Percentiles rank a stretch among this genome's conserved stretches.
phyloP scores from a whole-genome alignment of 2,888 invertebrate genomes.

The Hypolimnas misippus region DNA sequence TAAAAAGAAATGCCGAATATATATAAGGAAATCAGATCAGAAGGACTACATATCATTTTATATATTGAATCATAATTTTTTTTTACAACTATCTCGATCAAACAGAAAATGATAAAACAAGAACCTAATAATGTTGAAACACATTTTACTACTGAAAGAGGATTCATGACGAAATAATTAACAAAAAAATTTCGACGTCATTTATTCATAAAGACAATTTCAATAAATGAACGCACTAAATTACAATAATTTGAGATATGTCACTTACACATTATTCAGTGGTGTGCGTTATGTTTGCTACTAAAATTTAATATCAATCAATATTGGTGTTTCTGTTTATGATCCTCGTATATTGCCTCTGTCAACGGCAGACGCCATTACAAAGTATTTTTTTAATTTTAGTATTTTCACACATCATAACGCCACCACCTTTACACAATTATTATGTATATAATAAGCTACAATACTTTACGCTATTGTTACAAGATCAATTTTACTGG shows the following conservation, averaged over 20 bases:
- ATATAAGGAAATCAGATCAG: too few species aligned
- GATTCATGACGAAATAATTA: constrained; percentile 7
- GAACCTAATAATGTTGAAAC: too few species aligned
- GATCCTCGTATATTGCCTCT: constrained; percentile 1
- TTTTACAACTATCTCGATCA: too few species aligned
- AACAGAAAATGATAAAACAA: too few species aligned
- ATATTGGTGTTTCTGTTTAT: constrained; percentile 50
- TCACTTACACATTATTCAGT: constrained; percentile 75
- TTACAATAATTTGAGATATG: constrained; percentile 83
- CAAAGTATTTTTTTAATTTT: constrained; percentile 13
- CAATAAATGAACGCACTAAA: constrained; percentile 82
- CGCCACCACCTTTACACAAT: constrained; percentile 62
- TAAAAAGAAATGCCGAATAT: too few species aligned
- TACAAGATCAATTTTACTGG: constrained; percentile 83
- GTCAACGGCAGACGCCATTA: constrained; percentile 6
- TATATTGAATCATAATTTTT: too few species aligned
- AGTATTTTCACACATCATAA: constrained; percentile 51
- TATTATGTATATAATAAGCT: constrained; percentile 80
- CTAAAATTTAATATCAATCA: constrained; percentile 37
- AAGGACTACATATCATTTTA: too few species aligned
- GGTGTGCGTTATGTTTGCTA: constrained; percentile 59
- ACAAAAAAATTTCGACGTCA: constrained; percentile 68
- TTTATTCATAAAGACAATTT: constrained; percentile 84
- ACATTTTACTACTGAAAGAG: too few species aligned
- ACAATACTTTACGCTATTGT: constrained; percentile 81